Evolutionary conservation across 2,113 vertebrate species (phyloP).

Genomic region (chimpanzee (Pan troglodytes)): NHGRI_mPanTro3-v2.1_pri NC_072421.2:134880501-134881000

Average conservation of each 20-base stretch:
- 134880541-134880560: constrained; percentile 19
- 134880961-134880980: not conserved
- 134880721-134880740: not conserved
- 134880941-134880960: not conserved
- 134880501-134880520: not conserved
- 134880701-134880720: not conserved
- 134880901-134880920: not conserved
- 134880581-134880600: constrained; percentile 32
- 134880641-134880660: not conserved
- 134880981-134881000: not conserved
- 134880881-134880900: not conserved
- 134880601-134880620: not conserved
- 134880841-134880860: not conserved
- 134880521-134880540: constrained; percentile 5
- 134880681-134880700: not conserved
- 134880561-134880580: not conserved
- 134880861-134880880: not conserved
- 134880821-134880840: not conserved
- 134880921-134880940: not conserved
- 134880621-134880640: not conserved
- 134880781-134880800: not conserved
- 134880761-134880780: not conserved
- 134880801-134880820: not conserved
- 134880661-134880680: not conserved
- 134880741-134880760: not conserved